Percentiles rank a stretch among this genome's conserved stretches.
Conservation (phyloP, 1,140 invertebrate species). For the Brachionus rotundiformis region DNA sequence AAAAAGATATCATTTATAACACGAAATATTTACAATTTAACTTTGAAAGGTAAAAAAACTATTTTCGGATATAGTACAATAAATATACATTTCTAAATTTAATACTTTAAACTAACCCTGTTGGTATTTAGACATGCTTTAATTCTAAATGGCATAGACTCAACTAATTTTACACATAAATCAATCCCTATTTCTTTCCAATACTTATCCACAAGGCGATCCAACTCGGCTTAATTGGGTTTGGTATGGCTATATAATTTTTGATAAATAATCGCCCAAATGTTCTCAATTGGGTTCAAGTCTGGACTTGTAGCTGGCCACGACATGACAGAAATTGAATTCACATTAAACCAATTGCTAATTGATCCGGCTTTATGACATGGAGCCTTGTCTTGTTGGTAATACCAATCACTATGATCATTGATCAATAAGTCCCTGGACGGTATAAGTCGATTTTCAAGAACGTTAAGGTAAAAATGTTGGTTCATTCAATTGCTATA, state of each 20-base stretch:
- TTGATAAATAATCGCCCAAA: slow-evolving; percentile 36
- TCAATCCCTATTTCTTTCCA: neutral
- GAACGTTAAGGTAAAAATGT: neutral
- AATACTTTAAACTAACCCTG: neutral
- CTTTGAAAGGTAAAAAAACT: slow-evolving; percentile 7
- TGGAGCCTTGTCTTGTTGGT: slow-evolving; percentile 51
- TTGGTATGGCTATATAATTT: slow-evolving; percentile 7
- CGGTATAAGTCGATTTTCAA: neutral
- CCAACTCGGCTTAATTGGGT: neutral
- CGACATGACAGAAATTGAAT: neutral
- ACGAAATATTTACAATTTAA: slow-evolving; percentile 20
- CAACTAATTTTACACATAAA: neutral
- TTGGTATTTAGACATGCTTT: neutral
- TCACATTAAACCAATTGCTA: slow-evolving; percentile 30
- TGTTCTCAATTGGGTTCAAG: slow-evolving; percentile 52
- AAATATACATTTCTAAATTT: slow-evolving; percentile 27
- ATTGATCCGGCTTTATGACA: slow-evolving; percentile 7
- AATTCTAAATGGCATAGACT: neutral
- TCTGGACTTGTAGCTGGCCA: slow-evolving; percentile 50
- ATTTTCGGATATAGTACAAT: slow-evolving; percentile 1
- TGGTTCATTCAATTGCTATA: neutral
- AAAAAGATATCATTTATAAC: slow-evolving; percentile 13
- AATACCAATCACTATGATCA: neutral
- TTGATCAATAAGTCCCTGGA: slow-evolving; percentile 5
- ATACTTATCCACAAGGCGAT: neutral